These are phyloP conservation scores for Drosophila subobscura DNA, from an alignment of 1,140 invertebrate species.

Conservation along the genomic window DNA sequence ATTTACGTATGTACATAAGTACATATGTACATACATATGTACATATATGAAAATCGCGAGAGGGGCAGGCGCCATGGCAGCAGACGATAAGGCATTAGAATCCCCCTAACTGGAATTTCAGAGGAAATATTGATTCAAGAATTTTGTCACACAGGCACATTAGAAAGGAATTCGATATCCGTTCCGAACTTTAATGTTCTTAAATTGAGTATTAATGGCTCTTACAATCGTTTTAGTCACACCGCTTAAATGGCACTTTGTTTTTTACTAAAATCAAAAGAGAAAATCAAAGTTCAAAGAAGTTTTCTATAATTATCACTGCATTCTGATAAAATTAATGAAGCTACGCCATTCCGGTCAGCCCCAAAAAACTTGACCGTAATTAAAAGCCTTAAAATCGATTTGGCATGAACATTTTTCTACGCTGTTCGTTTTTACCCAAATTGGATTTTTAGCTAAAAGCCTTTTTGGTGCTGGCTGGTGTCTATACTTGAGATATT, in stretches of 20 bases:
- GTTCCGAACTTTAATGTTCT: background rate
- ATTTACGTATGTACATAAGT: constrained; percentile 1
- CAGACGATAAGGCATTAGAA: constrained; percentile 12
- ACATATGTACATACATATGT: background rate
- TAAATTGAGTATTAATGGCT: background rate
- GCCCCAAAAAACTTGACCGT: constrained; percentile 28
- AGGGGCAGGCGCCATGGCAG: constrained; percentile 3
- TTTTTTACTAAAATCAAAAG: constrained; percentile 2
- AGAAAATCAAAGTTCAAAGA: constrained; percentile 14
- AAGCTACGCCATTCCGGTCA: constrained; percentile 15
- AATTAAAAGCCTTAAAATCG: constrained; percentile 48
- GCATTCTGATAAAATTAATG: constrained; percentile 35
- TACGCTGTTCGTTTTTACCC: background rate
- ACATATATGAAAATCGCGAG: constrained; percentile 5
- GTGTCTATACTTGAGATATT: constrained; percentile 24
- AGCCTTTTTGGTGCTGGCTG: background rate
- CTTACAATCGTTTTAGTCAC: constrained; percentile 11
- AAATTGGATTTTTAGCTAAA: constrained; percentile 14
- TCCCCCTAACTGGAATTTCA: background rate
- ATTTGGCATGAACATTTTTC: constrained; percentile 13
- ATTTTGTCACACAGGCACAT: background rate
- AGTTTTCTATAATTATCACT: constrained; percentile 8
- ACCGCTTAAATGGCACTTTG: background rate
- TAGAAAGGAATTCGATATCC: background rate
- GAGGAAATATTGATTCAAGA: constrained; percentile 7